A percentile compares a stretch with the other conserved stretches of the same genome.
phyloP scores from a whole-genome alignment of 2,113 vertebrate species.

The Melanotaenia duboulayi region DNA sequence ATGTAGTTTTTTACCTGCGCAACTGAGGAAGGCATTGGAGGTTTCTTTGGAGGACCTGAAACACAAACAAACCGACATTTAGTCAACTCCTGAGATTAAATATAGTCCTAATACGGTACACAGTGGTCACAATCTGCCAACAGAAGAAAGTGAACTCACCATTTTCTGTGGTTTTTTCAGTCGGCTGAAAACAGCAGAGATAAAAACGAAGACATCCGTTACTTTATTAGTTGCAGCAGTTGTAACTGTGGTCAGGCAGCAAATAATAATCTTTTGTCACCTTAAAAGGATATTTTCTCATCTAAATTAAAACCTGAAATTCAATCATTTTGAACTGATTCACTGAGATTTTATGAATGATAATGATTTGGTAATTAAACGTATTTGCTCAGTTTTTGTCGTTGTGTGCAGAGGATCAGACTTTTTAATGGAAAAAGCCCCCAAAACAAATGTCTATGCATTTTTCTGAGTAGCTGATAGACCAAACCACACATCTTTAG shows the following conservation, averaged over 20 bases:
- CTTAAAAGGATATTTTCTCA: too few species aligned
- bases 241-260: background rate
- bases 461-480: background rate
- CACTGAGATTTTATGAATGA: too few species aligned
- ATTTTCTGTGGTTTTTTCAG: constrained; percentile 80
- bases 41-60: constrained; percentile 86
- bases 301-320: too few species aligned
- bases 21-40: constrained; percentile 53
- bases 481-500: fast-evolving
- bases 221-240: background rate
- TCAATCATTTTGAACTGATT: too few species aligned
- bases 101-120: background rate
- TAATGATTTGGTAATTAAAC: background rate
- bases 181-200: constrained; percentile 68
- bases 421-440: background rate
- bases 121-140: too few species aligned
- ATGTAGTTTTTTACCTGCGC: constrained; percentile 73
- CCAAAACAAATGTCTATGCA: background rate
- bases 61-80: constrained; percentile 6
- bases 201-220: background rate
- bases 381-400: too few species aligned
- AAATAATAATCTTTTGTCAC: background rate
- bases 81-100: background rate
- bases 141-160: constrained; percentile 79
- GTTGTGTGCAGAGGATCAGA: too few species aligned